Base-by-base conservation (phyloP, 1,140 invertebrate species). In the Eumeta japonica region DNA sequence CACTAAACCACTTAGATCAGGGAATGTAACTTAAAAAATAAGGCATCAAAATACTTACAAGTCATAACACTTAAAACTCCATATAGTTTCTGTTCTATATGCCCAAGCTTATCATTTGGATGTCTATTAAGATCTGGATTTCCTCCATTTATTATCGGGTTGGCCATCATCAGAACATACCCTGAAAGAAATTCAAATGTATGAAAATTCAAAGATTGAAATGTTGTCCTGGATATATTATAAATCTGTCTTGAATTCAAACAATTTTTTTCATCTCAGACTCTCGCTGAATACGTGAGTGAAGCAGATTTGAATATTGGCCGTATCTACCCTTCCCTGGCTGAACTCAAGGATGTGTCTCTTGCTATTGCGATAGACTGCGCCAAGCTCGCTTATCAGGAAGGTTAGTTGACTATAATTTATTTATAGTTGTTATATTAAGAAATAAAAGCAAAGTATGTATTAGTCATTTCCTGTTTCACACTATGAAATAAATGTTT, bases 271-370 rank as follows among this genome's bases (percentile, higher is more conserved):
- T 41, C 36, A 16, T 74, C 74, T 13, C 64, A 90, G 80, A 81
- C 86, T 16, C 73, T 98, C 10, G 85, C 94, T 5, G 79, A 89
- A n/a, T 76, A 90, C 39, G 94, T 97, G 1, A 85, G 83, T 4
- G 80, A 92, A 34, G 79, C 81, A 4, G 88, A 98, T 72, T 76
- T 98, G 24, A 80, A 79, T 0, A 82, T 83, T 38, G 96, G 96
- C n/a, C 88, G 92, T 45, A 80, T 99, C 15, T 99, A 98, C 64
- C 97, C 97, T 10, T 92, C 94, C 0, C 76, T 99, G 7, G 75
- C 81, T n/a, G 82, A 85, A 11, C 95, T 99, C 52, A 83, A 86
- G 43, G 83, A 90, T 31, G 92, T 94, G 34, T 98, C 95, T 0
- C 50, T 94, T 2, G 80, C 83, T 46, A 97, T 99, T 49, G 96